Base-by-base conservation (phyloP, 2,888 invertebrate genomes). In the Escarpia spicata region DNA sequence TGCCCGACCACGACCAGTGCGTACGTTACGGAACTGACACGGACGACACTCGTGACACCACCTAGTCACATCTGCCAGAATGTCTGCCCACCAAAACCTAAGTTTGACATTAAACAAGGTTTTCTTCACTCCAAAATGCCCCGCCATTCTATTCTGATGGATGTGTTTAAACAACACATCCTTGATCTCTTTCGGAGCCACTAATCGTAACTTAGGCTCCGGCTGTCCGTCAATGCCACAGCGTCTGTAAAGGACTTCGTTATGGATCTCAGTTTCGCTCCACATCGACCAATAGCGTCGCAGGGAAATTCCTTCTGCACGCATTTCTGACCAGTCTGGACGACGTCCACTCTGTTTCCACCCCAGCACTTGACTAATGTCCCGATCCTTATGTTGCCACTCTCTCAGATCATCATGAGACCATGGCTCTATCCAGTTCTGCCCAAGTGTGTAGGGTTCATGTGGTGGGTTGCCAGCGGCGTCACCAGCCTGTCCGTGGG, bases 81-180 rank as follows among this genome's bases (percentile, higher is more conserved):
- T 37, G 37, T 1, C 37, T 37, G 37, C 37, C 37, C 37, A 37
- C 37, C 37, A 37, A 37, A 37, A 37, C 37, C 37, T 37, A 37
- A 37, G 37, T 37, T 37, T 37, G 37, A 37, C 37, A 37, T 37
- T 37, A 37, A 37, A 37, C 37, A 37, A 37, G 37, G 37, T 0
- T 37, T 37, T 93, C 37, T 94, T 93, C 19, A 93, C 90, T n/a
- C 94, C 94, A 37, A 94, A 93, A 92, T 94, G 93, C 2, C 94
- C 93, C n/a, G 92, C 94, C 12, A 92, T 92, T 75, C 92, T 89
- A 15, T 12, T 43, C 0, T 90, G 37, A 90, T 90, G 90, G 26
- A 90, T 15, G n/a, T 2, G 12, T 15, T 31, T 43, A 1, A 60
- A 37, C 37, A 37, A 37, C 37, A 37, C 37, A 37, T 37, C 37